Base-by-base conservation (phyloP, 2,113 vertebrate species). In the Donacobius atricapilla region DNA sequence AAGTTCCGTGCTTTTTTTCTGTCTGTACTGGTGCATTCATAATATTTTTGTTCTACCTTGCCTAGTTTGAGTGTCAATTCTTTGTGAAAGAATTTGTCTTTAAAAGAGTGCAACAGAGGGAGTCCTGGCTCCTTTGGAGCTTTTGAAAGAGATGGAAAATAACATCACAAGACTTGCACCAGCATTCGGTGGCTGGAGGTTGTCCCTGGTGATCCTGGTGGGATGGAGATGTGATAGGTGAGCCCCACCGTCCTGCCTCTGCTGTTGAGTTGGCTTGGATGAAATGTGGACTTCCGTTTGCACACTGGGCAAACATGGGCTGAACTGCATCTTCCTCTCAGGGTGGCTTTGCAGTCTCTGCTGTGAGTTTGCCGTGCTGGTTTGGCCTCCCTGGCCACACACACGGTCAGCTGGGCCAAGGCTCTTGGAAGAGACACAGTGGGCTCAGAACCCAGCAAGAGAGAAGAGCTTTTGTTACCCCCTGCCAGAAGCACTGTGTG, bases 401-500 rank as follows among this genome's bases (percentile, higher is more conserved):
- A n/a, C 27, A 5, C 10, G 4, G 5, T 13, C 2, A 20, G 5
- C 0, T 71, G 72, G 30, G 35, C 70, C 75, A 72, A 16, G 28
- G 35, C 37, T n/a, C 64, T 58, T 65, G 22, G 17, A 17, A 30
- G 33, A 70, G 63, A 35, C 51, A 19, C 1, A 2, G 14, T 16
- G 23, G 27, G 39, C 73, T 94, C 76, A 79, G 33, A n/a, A 69
- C 20, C 13, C 24, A 54, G 70, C 4, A 63, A 70, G 64, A 45
- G 19, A 75, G 33, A 60, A 69, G 39, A 68, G 61, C 10, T 79
- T 85, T 40, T 64, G 19, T 54, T 56, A 53, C 28, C 27, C 51
- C 45, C 72, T 66, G n/a, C 48, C 53, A 72, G 81, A 68, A 87
- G 25, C 3, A 1, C 30, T 20, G 12, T 0, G 0, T 51, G 15